These are phyloP conservation scores for Cuculus canorus DNA, from an alignment of 2,797 vertebrate species.

Conservation along the genomic window DNA sequence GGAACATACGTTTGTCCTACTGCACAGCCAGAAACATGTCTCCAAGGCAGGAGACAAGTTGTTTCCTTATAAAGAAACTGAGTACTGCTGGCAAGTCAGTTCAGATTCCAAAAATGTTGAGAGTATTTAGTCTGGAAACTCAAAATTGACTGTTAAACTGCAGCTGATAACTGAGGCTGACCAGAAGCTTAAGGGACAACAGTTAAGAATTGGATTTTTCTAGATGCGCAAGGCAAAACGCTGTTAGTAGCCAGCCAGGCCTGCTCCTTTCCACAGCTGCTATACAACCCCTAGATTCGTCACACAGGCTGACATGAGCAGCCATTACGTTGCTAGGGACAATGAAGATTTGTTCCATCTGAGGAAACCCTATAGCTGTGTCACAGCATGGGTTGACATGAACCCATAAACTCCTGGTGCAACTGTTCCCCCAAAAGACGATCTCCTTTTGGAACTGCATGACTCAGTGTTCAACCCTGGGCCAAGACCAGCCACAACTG, in stretches of 20 bases:
- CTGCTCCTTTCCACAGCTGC: not conserved
- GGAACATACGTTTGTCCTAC: not conserved
- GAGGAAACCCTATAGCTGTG: not conserved
- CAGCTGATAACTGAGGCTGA: not conserved
- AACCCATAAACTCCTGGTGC: not conserved
- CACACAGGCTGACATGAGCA: not conserved
- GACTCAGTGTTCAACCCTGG: not conserved
- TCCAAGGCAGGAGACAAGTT: not conserved
- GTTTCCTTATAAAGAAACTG: slow-evolving; percentile 56
- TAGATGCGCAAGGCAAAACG: not conserved
- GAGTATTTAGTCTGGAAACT: slow-evolving; percentile 29
- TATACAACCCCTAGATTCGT: not conserved
- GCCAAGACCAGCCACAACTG: not conserved
- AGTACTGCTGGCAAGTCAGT: not conserved
- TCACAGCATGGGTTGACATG: not conserved
- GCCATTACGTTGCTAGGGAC: not conserved
- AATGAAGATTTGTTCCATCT: slow-evolving; percentile 9
- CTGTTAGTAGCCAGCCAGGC: not conserved
- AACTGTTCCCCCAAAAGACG: not conserved
- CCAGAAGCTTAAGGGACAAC: not conserved
- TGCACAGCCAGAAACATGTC: not conserved
- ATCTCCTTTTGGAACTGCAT: not conserved
- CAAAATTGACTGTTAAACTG: not conserved
- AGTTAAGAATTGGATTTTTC: not conserved
- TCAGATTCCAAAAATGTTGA: slow-evolving; percentile 35